Evolutionary conservation across 2,888 invertebrate species (phyloP).

Genomic region (Parasteatoda lunata): DNA sequence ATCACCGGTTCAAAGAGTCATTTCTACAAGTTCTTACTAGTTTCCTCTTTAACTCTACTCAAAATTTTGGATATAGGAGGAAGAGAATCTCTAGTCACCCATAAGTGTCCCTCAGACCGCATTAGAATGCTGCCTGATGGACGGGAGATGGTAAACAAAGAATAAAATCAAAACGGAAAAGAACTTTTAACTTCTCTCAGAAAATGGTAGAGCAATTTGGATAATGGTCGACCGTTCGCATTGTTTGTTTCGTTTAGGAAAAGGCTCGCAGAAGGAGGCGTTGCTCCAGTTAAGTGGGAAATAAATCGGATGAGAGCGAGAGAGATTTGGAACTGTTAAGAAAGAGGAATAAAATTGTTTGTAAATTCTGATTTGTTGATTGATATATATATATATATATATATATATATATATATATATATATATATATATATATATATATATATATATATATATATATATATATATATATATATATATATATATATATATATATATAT

Average conservation of each 20-base stretch:
- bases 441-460: too few species aligned
- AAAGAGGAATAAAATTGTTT: too few species aligned
- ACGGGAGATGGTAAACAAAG: conserved; percentile 9
- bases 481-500: too few species aligned
- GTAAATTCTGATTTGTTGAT: too few species aligned
- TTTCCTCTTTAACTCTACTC: neutral
- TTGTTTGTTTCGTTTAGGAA: conserved; percentile 6
- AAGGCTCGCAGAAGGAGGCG: too few species aligned
- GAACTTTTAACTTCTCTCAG: conserved; percentile 4
- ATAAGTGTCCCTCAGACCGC: conserved; percentile 9
- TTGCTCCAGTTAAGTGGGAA: conserved; percentile 4
- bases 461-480: too few species aligned
- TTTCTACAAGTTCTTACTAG: neutral
- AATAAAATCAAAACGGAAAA: neutral
- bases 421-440: too few species aligned
- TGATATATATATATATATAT: too few species aligned
- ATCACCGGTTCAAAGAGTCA: neutral
- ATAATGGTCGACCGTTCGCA: conserved; percentile 12
- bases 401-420: too few species aligned
- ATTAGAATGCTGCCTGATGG: conserved; percentile 12
- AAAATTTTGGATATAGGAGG: neutral
- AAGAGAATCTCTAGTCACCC: neutral
- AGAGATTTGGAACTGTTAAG: conserved; percentile 18
- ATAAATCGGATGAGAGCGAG: conserved; percentile 5
- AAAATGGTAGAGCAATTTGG: conserved; percentile 14